phyloP scores from a whole-genome alignment of 2,888 invertebrate species.

The Erpobdella octoculata region DNA sequence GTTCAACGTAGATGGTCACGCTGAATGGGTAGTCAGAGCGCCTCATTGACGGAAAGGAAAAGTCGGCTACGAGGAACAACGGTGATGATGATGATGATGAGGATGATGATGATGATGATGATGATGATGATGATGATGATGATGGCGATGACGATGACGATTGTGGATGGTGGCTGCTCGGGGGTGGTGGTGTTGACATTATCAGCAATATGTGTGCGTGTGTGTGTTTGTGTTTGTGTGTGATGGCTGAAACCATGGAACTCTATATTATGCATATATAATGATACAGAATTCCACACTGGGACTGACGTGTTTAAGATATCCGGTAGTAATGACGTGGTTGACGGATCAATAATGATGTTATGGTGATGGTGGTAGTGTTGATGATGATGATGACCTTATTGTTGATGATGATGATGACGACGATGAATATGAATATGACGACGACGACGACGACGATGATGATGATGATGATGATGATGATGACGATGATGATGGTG shows the following conservation, averaged over 20 bases:
- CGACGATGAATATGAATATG: no score
- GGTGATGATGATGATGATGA: no score
- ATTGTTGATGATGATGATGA: neutral
- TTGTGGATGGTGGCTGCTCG: neutral
- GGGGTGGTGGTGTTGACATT: no score
- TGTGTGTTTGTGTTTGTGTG: no score
- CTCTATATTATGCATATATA: no score
- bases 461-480: neutral
- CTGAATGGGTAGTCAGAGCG: slow-evolving; percentile 53
- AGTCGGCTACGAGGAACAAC: slow-evolving; percentile 43
- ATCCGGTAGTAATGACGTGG: no score
- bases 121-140: neutral
- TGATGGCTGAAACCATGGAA: no score
- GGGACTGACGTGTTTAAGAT: no score
- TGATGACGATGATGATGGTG: neutral
- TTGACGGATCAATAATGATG: no score
- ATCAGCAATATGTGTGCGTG: no score
- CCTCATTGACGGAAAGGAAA: slow-evolving; percentile 51
- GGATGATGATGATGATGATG: neutral
- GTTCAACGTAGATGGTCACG: slow-evolving; percentile 52
- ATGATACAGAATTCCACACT: no score
- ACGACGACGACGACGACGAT: neutral
- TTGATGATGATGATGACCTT: neutral
- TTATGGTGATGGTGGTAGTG: neutral
- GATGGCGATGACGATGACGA: neutral